Base-by-base conservation (phyloP, 2,797 vertebrate genomes). In the Orestias chungarensis region DNA sequence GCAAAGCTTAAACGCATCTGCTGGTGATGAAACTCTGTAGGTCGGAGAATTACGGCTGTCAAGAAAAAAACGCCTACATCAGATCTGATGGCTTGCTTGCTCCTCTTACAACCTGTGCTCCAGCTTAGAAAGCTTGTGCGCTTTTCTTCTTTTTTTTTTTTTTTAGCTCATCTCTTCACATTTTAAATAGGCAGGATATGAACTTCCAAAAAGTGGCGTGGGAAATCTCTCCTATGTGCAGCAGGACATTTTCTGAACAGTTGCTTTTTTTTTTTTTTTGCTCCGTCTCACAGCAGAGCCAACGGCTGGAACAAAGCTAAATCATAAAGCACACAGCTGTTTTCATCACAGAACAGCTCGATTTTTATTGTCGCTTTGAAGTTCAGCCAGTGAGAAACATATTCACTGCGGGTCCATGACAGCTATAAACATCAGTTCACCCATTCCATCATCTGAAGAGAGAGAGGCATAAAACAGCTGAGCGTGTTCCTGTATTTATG, bases 41-140 rank as follows among this genome's bases (percentile, higher is more conserved):
- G 96, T 96, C 96, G 96, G 95, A 98, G 96, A 97, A 97, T 98
- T 98, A 98, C 97, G 96, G 96, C 96, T 98, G 97, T 98, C 97
- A 99, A 95, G 96, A 96, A 75, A n/a, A 78, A 90, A 96, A 96
- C 96, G 96, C 97, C 97, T 95, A 97, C 97, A 96, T 97, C 96
- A 96, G 94, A 96, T 96, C 94, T 96, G 95, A 95, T 95, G 95
- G 87, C 93, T 93, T 90, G 80, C 87, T 79, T 81, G 76, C 89
- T 89, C 73, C 80, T 75, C 87, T 73, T 87, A 81, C 66, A 89
- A 90, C 91, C 89, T 82, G 85, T 81, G 80, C 83, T 82, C 76
- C 11, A 43, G 86, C 77, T 88, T 73, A 20, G 82, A 78, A 78
- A 70, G 62, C 55, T 71, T n/a, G 27, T 61, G 9, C 35, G 68